Percentiles rank a stretch among this genome's conserved stretches.
phyloP scores from a whole-genome alignment of 2,113 vertebrate genomes.

The Mugil cephalus region DNA sequence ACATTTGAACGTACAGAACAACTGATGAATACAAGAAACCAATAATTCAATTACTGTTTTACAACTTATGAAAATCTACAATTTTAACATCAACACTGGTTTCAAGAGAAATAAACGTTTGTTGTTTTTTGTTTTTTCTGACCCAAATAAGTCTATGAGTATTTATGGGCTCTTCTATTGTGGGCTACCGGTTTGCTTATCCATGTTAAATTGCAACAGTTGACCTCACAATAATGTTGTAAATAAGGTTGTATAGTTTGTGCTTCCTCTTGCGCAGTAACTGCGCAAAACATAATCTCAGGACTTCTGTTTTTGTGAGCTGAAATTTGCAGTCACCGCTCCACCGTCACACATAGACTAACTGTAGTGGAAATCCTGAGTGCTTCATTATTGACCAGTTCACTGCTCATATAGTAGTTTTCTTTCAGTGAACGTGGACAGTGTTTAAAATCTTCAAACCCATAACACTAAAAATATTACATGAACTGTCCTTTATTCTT shows the following conservation, averaged over 20 bases:
- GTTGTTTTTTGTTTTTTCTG: no score
- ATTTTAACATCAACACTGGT: neutral
- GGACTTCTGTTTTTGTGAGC: neutral
- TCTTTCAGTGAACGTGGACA: no score
- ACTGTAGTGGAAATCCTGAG: neutral
- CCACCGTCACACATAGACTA: neutral
- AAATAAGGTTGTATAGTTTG: neutral
- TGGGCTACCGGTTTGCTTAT: no score
- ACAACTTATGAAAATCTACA: no score
- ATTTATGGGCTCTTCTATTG: no score
- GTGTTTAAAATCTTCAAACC: no score
- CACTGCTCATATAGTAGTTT: no score
- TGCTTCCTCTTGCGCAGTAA: neutral
- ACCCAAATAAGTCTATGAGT: no score
- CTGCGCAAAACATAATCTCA: rapidly evolving
- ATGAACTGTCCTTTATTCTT: no score
- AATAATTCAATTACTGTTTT: neutral
- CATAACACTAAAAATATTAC: no score
- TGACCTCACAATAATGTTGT: neutral
- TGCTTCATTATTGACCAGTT: neutral
- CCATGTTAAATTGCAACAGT: neutral
- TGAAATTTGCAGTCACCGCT: neutral
- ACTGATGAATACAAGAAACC: neutral
- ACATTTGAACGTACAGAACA: neutral
- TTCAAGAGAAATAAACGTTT: no score